These are phyloP conservation scores for Agrenia bidenticulata DNA, from an alignment of 2,888 invertebrate species.

Conservation along the genomic window DNA sequence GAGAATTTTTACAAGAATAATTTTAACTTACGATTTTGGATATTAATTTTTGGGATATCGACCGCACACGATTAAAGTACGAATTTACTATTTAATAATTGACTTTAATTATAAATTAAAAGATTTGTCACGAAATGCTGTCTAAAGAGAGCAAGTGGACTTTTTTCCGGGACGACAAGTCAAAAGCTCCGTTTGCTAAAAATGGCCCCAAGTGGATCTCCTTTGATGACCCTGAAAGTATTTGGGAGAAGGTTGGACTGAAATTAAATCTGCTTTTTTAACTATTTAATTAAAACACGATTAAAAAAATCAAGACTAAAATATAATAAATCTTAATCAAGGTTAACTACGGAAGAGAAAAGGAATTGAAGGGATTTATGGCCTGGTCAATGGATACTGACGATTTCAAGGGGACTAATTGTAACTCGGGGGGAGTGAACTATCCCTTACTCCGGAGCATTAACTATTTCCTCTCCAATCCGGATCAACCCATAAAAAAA, in stretches of 20 bases:
- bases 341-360: constrained; percentile 7
- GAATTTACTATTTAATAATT: too few species aligned
- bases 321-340: not conserved
- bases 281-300: not conserved
- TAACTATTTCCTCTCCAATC: constrained; percentile 25
- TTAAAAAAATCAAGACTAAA: not conserved
- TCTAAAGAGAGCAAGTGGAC: constrained; percentile 6
- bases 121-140: constrained; percentile 26
- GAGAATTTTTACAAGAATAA: too few species aligned
- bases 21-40: too few species aligned
- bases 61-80: too few species aligned
- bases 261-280: constrained; percentile 1
- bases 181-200: constrained; percentile 20
- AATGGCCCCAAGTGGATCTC: constrained; percentile 17
- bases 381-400: constrained; percentile 39
- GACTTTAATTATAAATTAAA: too few species aligned
- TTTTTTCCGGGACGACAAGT: constrained; percentile 15
- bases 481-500: too few species aligned
- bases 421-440: not conserved
- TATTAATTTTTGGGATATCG: too few species aligned
- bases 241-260: constrained; percentile 14
- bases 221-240: constrained; percentile 24
- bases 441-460: constrained; percentile 26
- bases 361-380: constrained; percentile 32
- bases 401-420: constrained; percentile 28